Base-by-base conservation (phyloP, 2,888 invertebrate genomes). In the Xiphydria camelus region DNA sequence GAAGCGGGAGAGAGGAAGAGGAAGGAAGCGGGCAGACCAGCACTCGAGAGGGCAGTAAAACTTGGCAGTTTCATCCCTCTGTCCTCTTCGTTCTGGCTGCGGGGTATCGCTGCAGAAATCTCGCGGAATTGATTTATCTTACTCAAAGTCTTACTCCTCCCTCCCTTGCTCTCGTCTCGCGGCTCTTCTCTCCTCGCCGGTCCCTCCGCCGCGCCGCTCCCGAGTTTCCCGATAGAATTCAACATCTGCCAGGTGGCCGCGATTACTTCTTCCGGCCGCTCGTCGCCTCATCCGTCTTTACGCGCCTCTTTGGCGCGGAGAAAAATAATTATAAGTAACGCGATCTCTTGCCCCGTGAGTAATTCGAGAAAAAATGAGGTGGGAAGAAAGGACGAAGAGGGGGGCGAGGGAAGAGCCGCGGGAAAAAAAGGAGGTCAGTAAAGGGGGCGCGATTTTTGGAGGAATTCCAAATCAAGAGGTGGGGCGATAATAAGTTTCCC, bases 101-200 rank as follows among this genome's bases (percentile, higher is more conserved):
- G 34, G 47, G 47, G 45, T 56, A 61, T 61, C 58, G 53, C 39
- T 39, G 36, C 47, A 43, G 45, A 50, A 57, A 57, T 59, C 53
- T 52, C 35, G 32, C 40, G 32, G 52, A 60, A 63, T 62, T 60
- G 63, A 63, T 63, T 61, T 59, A 55, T 60, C 51, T 57, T 52
- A 41, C 47, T 55, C 51, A 49, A 53, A 51, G 51, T 57, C 49
- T 47, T 22, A n/a, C 35, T 18, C 22, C 23, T 17, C n/a, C n/a
- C n/a, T n/a, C n/a, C 49, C 44, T 36, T 49, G 23, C 37, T 40
- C 29, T 26, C 42, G n/a, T n/a, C n/a, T n/a, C n/a, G n/a, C n/a
- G n/a, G n/a, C n/a, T n/a, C n/a, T n/a, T n/a, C n/a, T n/a, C n/a
- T n/a, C n/a, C n/a, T n/a, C n/a, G n/a, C n/a, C n/a, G n/a, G n/a